phyloP scores from a whole-genome alignment of 1,140 invertebrate species.

The Eriosoma lanigerum region DNA sequence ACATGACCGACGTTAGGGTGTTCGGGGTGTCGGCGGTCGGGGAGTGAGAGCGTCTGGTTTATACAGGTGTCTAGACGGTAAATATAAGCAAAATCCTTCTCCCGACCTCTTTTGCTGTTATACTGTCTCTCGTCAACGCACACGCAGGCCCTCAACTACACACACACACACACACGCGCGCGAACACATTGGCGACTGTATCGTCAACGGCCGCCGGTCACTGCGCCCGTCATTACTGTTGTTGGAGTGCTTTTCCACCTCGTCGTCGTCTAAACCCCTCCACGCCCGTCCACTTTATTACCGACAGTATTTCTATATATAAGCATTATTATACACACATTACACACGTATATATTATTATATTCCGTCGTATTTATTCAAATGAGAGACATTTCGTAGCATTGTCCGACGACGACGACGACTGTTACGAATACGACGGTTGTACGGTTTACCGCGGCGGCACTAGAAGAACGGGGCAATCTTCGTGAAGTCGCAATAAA shows the following conservation, averaged over 20 bases:
- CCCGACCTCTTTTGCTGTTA: neutral
- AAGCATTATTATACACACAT: neutral
- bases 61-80: conserved; percentile 48
- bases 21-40: neutral
- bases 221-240: conserved; percentile 24
- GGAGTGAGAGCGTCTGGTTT: conserved; percentile 18
- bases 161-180: conserved; percentile 19
- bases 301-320: neutral
- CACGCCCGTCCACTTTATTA: too few relatives aligned
- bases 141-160: conserved; percentile 5
- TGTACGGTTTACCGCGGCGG: neutral
- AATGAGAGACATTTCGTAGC: conserved; percentile 36
- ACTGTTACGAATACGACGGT: neutral
- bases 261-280: neutral
- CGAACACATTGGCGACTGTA: neutral
- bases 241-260: conserved; percentile 27
- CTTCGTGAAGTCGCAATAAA: conserved; percentile 41
- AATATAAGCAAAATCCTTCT: conserved; percentile 36
- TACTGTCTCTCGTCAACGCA: conserved; percentile 18
- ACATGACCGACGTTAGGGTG: conserved; percentile 17
- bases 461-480: too few relatives aligned
- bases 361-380: conserved; percentile 18
- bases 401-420: conserved; percentile 31
- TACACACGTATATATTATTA: neutral
- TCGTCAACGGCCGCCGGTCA: conserved; percentile 23